phyloP scores from a whole-genome alignment of 2,797 vertebrate species.

The Pteronotus mesoamericanus region DNA sequence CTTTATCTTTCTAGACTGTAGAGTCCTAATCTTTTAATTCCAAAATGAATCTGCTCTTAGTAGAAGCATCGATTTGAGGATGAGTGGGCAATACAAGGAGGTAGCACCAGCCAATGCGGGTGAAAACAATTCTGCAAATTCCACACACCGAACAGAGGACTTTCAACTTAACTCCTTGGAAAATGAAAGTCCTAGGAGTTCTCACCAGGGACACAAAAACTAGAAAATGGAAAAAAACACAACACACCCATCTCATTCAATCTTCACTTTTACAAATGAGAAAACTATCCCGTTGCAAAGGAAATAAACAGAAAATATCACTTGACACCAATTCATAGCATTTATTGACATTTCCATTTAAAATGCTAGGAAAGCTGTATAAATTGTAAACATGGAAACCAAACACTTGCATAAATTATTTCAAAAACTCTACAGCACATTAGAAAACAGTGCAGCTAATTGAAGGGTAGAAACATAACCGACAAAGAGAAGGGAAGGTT shows the following conservation, averaged over 20 bases:
- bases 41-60: not conserved
- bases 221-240: not conserved
- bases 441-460: constrained; percentile 74
- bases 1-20: not conserved
- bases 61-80: not conserved
- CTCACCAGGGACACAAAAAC: not conserved
- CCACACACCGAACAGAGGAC: not conserved
- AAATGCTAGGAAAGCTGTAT: constrained; percentile 77
- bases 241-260: not conserved
- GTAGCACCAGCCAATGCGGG: not conserved
- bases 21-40: constrained; percentile 1
- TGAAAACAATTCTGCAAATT: not conserved
- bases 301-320: constrained; percentile 45
- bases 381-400: constrained; percentile 78
- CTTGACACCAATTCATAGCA: constrained; percentile 70
- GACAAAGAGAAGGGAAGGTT: constrained; percentile 44
- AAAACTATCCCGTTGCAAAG: not conserved
- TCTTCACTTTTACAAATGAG: not conserved
- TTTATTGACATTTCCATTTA: constrained; percentile 78
- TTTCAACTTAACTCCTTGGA: not conserved
- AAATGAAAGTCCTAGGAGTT: not conserved
- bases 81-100: not conserved
- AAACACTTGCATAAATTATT: constrained; percentile 77
- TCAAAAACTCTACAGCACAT: constrained; percentile 74
- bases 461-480: constrained; percentile 59